Percentiles rank a stretch among this genome's conserved stretches.
Evolutionary conservation across 1,140 invertebrate species (phyloP).

Genomic region (Neotoxoptera formosana): DNA sequence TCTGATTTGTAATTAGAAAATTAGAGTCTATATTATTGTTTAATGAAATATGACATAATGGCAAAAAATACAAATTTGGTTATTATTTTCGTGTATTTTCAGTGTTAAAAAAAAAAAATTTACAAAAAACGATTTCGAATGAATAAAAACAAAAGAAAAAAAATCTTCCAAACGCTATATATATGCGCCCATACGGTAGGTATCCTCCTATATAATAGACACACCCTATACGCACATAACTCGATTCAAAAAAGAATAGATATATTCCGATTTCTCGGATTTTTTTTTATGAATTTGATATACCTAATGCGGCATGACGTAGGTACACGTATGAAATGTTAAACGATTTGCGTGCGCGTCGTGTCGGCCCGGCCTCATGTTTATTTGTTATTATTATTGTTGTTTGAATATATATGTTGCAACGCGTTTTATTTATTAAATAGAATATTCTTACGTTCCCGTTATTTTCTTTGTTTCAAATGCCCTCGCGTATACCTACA

Average conservation of each 20-base stretch:
- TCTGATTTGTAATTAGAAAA: too few relatives aligned
- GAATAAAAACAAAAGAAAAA: too few relatives aligned
- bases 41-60: too few relatives aligned
- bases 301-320: neutral
- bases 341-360: neutral
- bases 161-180: too few relatives aligned
- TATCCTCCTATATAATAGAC: neutral
- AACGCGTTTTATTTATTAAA: slow-evolving; percentile 4
- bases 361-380: neutral
- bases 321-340: neutral
- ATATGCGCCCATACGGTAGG: too few relatives aligned
- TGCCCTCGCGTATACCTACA: neutral
- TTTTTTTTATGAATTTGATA: slow-evolving; percentile 2
- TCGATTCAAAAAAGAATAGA: neutral
- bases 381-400: neutral
- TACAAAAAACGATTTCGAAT: too few relatives aligned
- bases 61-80: too few relatives aligned
- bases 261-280: neutral
- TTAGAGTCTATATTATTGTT: too few relatives aligned
- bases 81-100: too few relatives aligned
- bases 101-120: too few relatives aligned
- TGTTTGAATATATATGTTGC: neutral
- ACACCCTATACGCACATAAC: neutral
- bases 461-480: slow-evolving; percentile 12
- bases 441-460: neutral